Conservation (phyloP, 2,888 invertebrate species). For the Tanytarsus gracilentus region DNA sequence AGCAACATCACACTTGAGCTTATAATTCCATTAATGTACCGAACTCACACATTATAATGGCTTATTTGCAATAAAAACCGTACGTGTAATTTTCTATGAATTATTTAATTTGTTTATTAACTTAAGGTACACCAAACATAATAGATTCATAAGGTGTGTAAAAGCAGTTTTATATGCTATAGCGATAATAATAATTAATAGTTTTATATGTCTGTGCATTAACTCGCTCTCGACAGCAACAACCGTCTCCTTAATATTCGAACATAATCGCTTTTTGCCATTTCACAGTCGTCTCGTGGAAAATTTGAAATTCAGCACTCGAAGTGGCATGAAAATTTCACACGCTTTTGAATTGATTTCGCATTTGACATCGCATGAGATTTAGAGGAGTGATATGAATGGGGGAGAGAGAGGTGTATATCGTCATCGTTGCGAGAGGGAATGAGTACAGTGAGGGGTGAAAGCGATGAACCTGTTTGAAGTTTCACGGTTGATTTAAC, state of each 20-base stretch:
- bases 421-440: too few relatives aligned
- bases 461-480: too few relatives aligned
- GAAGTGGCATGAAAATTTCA: too few relatives aligned
- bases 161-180: neutral
- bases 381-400: too few relatives aligned
- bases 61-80: constrained; percentile 6
- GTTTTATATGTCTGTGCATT: constrained; percentile 6
- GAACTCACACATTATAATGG: neutral
- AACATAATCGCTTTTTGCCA: too few relatives aligned
- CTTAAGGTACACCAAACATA: constrained; percentile 5
- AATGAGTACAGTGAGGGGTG: too few relatives aligned
- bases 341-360: too few relatives aligned
- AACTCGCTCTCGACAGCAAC: neutral
- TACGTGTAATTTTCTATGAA: constrained; percentile 24
- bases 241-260: too few relatives aligned
- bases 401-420: too few relatives aligned
- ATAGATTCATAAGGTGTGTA: constrained; percentile 4
- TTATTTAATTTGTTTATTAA: constrained; percentile 28
- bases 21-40: neutral
- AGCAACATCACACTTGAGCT: neutral
- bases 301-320: too few relatives aligned
- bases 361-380: too few relatives aligned
- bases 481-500: neutral
- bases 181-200: neutral
- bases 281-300: too few relatives aligned